These are phyloP conservation scores for Carlito syrichta DNA, from an alignment of 2,113 vertebrate species.

Conservation along the genomic window DNA sequence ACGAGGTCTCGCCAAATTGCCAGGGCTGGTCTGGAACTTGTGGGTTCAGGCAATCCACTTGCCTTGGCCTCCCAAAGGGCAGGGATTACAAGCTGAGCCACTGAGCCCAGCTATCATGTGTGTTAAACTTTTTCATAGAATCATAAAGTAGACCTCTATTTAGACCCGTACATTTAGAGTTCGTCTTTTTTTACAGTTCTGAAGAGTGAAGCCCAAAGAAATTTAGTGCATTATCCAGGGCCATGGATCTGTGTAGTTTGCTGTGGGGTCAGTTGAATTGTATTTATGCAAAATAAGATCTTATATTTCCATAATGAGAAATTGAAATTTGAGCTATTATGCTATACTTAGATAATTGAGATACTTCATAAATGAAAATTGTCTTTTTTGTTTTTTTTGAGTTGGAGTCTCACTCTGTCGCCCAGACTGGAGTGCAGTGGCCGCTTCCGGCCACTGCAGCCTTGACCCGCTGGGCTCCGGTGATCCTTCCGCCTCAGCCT, in stretches of 20 bases:
- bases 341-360: background rate
- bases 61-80: no score
- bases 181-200: background rate
- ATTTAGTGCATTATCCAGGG: background rate
- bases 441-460: no score
- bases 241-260: background rate
- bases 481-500: no score
- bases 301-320: background rate
- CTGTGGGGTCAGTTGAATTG: background rate
- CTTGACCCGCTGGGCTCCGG: no score
- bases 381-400: no score
- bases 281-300: background rate
- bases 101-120: no score
- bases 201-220: background rate
- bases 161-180: background rate
- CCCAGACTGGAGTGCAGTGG: no score
- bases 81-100: no score
- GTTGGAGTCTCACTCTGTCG: no score
- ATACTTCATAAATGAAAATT: conserved; percentile 3
- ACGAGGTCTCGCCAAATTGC: no score
- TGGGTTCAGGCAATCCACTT: no score
- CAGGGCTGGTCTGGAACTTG: no score
- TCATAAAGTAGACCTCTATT: conserved; percentile 22
- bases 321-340: background rate
- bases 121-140: background rate